These are phyloP conservation scores for Andrena dorsata DNA, from an alignment of 2,888 invertebrate genomes.

Conservation along the genomic window DNA sequence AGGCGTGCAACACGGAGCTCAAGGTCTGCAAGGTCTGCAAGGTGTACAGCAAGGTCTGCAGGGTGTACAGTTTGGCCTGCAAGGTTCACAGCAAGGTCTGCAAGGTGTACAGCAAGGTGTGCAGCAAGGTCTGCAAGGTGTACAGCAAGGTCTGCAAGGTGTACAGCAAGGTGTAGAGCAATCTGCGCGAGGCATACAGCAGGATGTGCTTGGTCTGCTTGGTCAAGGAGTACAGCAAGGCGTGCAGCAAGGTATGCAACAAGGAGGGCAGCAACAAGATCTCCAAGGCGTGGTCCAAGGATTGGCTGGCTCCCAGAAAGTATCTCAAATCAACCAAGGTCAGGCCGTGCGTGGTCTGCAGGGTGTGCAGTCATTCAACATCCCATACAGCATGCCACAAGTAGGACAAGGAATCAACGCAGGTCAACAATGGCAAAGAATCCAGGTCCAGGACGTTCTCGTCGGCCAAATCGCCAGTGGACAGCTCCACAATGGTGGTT, in stretches of 20 bases:
- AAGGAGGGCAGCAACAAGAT: conserved; percentile 19
- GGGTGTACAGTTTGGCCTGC: background rate
- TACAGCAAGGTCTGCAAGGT: conserved; percentile 23
- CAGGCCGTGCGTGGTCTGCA: conserved; percentile 25
- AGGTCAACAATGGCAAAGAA: background rate
- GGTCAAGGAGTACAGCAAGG: too few species aligned
- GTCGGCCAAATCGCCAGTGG: conserved; percentile 46
- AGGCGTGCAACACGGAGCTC: background rate
- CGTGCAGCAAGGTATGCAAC: conserved; percentile 30
- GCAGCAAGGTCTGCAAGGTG: conserved; percentile 43
- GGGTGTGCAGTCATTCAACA: background rate
- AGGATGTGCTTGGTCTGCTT: too few species aligned
- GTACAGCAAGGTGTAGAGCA: conserved; percentile 28
- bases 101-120: conserved; percentile 17
- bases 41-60: conserved; percentile 6
- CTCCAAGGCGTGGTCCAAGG: conserved; percentile 31
- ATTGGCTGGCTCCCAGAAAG: background rate
- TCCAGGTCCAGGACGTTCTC: conserved; percentile 17
- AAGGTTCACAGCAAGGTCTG: background rate
- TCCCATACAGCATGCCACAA: conserved; percentile 15
- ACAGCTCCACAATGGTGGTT: conserved; percentile 73
- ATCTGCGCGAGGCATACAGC: conserved; percentile 29
- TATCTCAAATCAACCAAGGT: background rate
- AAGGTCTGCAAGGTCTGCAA: background rate
- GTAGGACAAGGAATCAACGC: background rate